Base-by-base conservation (phyloP, 2,797 vertebrate species). In the Chiroxiphia lanceolata region DNA sequence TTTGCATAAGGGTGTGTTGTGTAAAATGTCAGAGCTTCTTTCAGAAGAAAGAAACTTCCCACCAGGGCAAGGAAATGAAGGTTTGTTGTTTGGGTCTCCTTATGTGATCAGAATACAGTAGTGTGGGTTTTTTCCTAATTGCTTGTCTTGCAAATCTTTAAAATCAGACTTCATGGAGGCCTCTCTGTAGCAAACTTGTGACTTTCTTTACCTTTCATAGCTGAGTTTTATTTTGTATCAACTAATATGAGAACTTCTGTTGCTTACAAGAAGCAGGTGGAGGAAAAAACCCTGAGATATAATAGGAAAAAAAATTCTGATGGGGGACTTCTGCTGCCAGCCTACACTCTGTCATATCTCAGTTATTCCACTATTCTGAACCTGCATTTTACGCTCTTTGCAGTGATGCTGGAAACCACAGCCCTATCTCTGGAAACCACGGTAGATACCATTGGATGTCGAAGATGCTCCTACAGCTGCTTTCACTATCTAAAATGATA, bases 401-500 rank as follows among this genome's bases (percentile, higher is more conserved):
- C 70, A 78, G 60, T 2, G 31, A 44, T 67, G 78, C 75, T 83
- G 77, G 42, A 95, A 97, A 95, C 93, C 96, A 87, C 94, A 93
- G 33, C 48, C 78, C 47, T 93, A 16, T 95, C 86, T 90, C 45
- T 90, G 42, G 33, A 94, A 93, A 96, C 71, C 53, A 0, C 68
- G n/a, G 42, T 45, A 80, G 67, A 22, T 82, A 22, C 22, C 56
- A 0, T 23, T 94, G 80, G 33, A 40, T 76, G 53, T n/a, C 77
- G 20, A 64, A 87, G 91, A 85, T 79, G 88, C 42, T 81, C 36
- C 70, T 88, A 1, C 65, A 82, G 85, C 83, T 92, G 83, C 86
- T 93, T 90, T 96, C 86, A 31, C 77, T 96, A 27, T 94, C 53
- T 50, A 4, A 70, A 89, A n/a, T 44, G 85, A 70, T 77, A 76